phyloP scores from a whole-genome alignment of 2,113 vertebrate species.

The Silurus asotus region DNA sequence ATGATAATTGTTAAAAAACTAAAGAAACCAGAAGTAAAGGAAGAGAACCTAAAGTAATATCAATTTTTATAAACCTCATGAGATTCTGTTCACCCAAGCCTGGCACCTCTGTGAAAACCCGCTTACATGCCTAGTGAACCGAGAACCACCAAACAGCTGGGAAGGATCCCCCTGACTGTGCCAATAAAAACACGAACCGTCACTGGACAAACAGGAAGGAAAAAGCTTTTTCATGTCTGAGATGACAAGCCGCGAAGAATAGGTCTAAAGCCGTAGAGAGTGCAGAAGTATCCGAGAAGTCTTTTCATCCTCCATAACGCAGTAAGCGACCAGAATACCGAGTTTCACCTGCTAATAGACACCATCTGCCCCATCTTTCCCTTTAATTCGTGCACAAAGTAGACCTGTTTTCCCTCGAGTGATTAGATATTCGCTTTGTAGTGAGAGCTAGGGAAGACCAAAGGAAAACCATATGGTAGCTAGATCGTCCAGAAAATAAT shows the following conservation, averaged over 20 bases:
- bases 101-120: background rate
- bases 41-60: background rate
- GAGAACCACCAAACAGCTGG: background rate
- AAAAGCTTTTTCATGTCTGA: background rate
- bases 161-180: background rate
- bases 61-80: background rate
- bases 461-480: conserved; percentile 41
- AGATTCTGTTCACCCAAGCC: conserved; percentile 24
- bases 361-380: background rate
- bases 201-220: background rate
- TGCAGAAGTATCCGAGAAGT: background rate
- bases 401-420: conserved; percentile 25
- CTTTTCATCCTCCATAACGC: conserved; percentile 1
- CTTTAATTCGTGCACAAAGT: conserved; percentile 21
- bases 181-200: background rate
- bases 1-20: background rate
- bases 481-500: background rate
- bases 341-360: conserved; percentile 14
- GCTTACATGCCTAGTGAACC: background rate
- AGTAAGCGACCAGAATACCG: background rate
- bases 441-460: conserved; percentile 10
- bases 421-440: conserved; percentile 52
- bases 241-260: background rate
- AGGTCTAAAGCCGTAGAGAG: background rate
- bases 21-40: background rate